These are phyloP conservation scores for Oreochromis grahami DNA, from an alignment of 2,797 vertebrate genomes.

Conservation along the genomic window DNA sequence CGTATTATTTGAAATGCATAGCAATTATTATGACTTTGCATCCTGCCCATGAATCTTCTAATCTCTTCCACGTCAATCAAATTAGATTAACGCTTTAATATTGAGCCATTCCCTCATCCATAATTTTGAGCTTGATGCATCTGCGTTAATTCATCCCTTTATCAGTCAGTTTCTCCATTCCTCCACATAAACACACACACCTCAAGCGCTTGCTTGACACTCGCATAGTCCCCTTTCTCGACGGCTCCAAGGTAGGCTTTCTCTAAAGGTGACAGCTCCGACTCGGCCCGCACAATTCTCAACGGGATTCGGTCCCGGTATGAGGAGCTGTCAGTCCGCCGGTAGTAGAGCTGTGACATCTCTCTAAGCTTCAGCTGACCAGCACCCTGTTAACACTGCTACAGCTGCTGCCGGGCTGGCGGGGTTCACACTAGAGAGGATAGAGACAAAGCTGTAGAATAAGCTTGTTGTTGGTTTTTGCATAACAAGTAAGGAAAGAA, in stretches of 20 bases:
- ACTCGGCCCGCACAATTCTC: conserved; percentile 95
- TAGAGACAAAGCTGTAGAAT: not conserved
- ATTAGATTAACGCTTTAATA: conserved; percentile 5
- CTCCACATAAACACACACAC: conserved; percentile 11
- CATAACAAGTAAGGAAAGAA: not conserved
- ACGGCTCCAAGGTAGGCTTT: conserved; percentile 94
- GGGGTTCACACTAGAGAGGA: conserved; percentile 30
- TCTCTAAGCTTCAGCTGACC: conserved; percentile 54
- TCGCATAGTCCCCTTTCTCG: conserved; percentile 95
- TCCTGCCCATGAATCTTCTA: not conserved
- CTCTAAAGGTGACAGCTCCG: conserved; percentile 91
- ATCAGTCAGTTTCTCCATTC: not conserved
- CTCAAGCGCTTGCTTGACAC: conserved; percentile 92
- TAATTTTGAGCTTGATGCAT: not conserved
- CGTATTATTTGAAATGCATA: conserved; percentile 3
- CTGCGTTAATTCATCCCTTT: not conserved
- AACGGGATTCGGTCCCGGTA: conserved; percentile 96
- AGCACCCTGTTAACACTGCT: conserved; percentile 39
- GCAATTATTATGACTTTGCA: not conserved
- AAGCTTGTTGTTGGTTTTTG: not conserved
- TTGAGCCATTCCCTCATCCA: conserved; percentile 50
- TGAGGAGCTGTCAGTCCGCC: conserved; percentile 86
- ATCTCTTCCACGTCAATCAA: conserved; percentile 1
- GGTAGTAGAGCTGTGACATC: conserved; percentile 98
- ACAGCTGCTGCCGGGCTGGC: conserved; percentile 46